phyloP scores from a whole-genome alignment of 2,797 vertebrate species.

The Carapus acus region DNA sequence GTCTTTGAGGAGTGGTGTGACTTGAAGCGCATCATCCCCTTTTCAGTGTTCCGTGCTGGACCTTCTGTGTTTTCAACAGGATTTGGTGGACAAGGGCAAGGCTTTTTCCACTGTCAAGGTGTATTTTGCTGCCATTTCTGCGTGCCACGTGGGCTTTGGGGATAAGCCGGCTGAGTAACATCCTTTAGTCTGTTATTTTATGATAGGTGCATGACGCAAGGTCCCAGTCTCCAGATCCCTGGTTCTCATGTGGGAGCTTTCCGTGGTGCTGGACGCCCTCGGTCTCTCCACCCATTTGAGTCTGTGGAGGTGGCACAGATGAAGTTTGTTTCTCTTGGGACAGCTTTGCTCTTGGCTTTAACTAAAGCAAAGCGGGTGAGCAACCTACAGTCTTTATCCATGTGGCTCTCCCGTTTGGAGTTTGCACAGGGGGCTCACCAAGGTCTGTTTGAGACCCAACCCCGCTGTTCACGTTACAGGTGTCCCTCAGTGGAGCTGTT shows the following conservation, averaged over 20 bases:
- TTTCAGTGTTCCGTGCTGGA: neutral
- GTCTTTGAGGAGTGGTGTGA: conserved; percentile 4
- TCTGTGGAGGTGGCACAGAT: no score
- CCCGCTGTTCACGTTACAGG: neutral
- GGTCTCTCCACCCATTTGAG: no score
- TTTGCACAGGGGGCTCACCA: neutral
- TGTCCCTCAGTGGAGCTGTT: neutral
- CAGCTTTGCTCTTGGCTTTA: neutral
- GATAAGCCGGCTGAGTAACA: no score
- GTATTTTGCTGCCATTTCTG: no score
- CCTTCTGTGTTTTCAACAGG: neutral
- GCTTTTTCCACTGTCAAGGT: neutral
- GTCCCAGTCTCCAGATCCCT: no score
- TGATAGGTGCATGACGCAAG: no score
- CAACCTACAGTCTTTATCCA: neutral
- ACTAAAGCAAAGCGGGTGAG: neutral
- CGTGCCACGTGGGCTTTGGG: no score
- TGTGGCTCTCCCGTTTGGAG: neutral
- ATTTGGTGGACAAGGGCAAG: no score
- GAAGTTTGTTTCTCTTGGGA: no score
- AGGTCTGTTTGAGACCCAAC: neutral
- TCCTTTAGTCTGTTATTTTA: no score
- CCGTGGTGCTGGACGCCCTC: no score
- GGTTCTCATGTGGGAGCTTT: no score
- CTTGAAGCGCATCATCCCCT: neutral